Base-by-base conservation (phyloP, 2,113 vertebrate species). In the Thomomys bottae region DNA sequence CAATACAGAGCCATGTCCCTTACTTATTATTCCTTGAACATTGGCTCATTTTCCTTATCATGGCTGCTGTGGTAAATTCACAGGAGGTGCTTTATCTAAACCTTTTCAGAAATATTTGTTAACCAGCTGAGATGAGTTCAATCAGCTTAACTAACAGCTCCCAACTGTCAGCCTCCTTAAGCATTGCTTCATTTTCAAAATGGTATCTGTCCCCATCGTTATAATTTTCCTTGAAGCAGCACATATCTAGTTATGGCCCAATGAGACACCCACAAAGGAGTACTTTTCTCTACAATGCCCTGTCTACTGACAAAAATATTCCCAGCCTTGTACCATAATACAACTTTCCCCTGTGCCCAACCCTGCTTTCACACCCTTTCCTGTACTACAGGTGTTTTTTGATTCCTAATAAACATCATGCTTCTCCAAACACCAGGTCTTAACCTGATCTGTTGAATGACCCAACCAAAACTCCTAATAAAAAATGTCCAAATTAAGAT, bases 401-500 rank as follows among this genome's bases (percentile, higher is more conserved):
- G 21, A 68, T 80, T 32, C 68, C 76, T 89, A 73, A 73, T 63
- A 70, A 91, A 45, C 3, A 72, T 21, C 30, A 23, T 63, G 0
- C 17, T 75, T 78, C 14, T 14, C 32, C 30, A 84, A 61, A 73
- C 0, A 64, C 20, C 28, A 71, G 34, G 26, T 49, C 82, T 75
- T 6, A 36, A 30, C 32, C 71, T 75, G 34, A n/a, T 77, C 45
- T 87, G 34, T 12, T 82, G 32, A 84, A n/a, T 10, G n/a, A 91
- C 49, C 6, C 54, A 20, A 45, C 12, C 57, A 95, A 28, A 1
- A 49, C 17, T 20, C 10, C 24, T 23, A 40, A 89, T 4, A 72
- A 14, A 59, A 66, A 84, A 87, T 59, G 54, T 64, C 42, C 80
- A 89, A 89, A 88, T 7, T 72, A 82, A 88, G 36, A 68, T 42